Evolutionary conservation across 2,888 invertebrate genomes (phyloP), one percentile per base, ranked within the genome.

Genomic region (Linnaemya tessellans): DNA sequence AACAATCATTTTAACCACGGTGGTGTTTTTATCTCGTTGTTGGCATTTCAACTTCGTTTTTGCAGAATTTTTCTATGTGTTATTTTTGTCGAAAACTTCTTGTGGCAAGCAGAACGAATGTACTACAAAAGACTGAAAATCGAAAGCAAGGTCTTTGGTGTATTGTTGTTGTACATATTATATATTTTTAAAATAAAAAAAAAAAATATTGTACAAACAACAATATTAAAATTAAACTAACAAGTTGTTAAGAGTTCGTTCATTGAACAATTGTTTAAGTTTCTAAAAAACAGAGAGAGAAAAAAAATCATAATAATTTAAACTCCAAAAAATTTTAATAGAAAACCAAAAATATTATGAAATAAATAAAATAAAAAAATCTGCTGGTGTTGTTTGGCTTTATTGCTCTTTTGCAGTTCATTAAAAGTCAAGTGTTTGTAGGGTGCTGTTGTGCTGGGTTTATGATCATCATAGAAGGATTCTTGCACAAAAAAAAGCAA

Each of bases 61-160:
- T 51, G 25, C 20, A 30, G 30, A 30, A 30, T 30, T 30, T 30
- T 30, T 30, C 2, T 30, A 30, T 30, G 5, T 22, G 11, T 54
- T 60, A 22, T 25, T 70, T 51, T 38, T 70, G 18, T 51, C 15
- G 30, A 56, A 43, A 30, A 54, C 51, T 73, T 75, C 74, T 80
- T 84, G 75, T 75, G 84, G 80, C 80, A 80, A 74, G 62, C 56
- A 80, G 80, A 84, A 83, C 73, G 74, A 64, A 70, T 64, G 79
- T 70, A 79, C 60, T 58, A 65, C 56, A 77, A 82, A 82, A 80
- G 82, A 82, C 80, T 85, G 60, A 85, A 85, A 85, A 85, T 85
- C 82, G 85, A 85, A 85, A 85, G 85, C 82, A 85, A 85, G 85
- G 85, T 80, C 84, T 84, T 84, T 82, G 65, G 22, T 58, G 30